phyloP scores from a whole-genome alignment of 2,797 vertebrate genomes.

The Myripristis murdjan region DNA sequence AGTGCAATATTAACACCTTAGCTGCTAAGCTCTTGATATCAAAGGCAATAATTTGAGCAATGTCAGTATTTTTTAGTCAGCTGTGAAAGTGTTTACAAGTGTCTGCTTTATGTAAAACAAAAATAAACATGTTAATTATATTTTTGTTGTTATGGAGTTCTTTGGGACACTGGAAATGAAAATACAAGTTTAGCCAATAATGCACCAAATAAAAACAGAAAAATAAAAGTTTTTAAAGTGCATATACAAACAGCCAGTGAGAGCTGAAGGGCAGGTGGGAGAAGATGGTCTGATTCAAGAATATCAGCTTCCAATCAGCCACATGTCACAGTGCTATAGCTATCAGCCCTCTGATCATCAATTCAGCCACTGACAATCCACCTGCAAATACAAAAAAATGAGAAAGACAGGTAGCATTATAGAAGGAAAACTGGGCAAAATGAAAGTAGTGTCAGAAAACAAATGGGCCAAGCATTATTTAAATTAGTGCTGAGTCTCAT shows the following conservation, averaged over 20 bases:
- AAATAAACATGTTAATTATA: conserved; percentile 52
- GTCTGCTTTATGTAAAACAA: conserved; percentile 19
- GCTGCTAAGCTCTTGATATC: not conserved
- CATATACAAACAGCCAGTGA: too few relatives aligned
- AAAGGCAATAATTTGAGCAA: not conserved
- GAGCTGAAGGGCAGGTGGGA: not conserved
- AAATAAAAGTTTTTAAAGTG: too few relatives aligned
- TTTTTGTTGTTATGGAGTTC: not conserved
- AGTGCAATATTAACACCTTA: conserved; percentile 39
- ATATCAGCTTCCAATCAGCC: too few relatives aligned
- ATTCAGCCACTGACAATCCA: not conserved
- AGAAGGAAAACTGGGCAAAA: not conserved
- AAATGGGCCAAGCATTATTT: too few relatives aligned
- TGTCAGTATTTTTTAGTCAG: conserved; percentile 26
- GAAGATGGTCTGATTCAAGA: not conserved
- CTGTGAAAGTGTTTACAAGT: conserved; percentile 32
- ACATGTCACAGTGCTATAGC: too few relatives aligned
- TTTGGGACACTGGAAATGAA: not conserved
- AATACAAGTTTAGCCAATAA: not conserved
- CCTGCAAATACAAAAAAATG: not conserved
- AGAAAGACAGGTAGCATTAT: not conserved
- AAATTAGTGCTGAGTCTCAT: not conserved
- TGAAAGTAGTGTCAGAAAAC: too few relatives aligned
- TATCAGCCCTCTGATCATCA: not conserved
- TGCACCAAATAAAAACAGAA: not conserved